These are phyloP conservation scores for Chrysoperla carnea DNA, from an alignment of 1,140 invertebrate genomes.

Conservation along the genomic window DNA sequence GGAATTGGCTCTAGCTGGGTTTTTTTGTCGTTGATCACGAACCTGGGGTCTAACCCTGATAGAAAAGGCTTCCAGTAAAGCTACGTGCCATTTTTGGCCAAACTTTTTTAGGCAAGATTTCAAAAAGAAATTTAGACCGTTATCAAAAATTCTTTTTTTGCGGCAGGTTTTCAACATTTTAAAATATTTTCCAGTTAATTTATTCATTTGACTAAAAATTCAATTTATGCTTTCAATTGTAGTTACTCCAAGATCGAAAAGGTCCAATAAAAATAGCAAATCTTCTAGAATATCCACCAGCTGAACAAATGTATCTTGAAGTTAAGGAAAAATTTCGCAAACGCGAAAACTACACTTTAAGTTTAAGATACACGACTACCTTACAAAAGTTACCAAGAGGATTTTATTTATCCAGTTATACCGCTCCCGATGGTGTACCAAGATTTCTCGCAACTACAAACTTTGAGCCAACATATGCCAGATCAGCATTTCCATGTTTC, in stretches of 20 bases:
- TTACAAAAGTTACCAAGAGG: conserved; percentile 69
- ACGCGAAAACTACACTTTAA: conserved; percentile 67
- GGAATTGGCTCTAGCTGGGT: no score
- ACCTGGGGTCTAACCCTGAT: no score
- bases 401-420: conserved; percentile 83
- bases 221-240: conserved; percentile 15
- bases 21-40: no score
- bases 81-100: no score
- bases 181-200: no score
- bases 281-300: conserved; percentile 59
- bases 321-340: conserved; percentile 60
- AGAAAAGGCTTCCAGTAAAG: no score
- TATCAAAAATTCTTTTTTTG: no score
- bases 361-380: conserved; percentile 63
- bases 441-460: conserved; percentile 85
- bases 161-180: no score
- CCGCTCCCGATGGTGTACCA: conserved; percentile 48
- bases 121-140: no score
- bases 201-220: background rate
- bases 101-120: no score
- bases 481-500: conserved; percentile 90
- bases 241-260: conserved; percentile 52
- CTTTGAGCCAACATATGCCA: conserved; percentile 87
- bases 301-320: conserved; percentile 76
- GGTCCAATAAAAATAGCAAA: conserved; percentile 53